phyloP scores from a whole-genome alignment of 2,888 invertebrate species.

The Drosophila colorata region DNA sequence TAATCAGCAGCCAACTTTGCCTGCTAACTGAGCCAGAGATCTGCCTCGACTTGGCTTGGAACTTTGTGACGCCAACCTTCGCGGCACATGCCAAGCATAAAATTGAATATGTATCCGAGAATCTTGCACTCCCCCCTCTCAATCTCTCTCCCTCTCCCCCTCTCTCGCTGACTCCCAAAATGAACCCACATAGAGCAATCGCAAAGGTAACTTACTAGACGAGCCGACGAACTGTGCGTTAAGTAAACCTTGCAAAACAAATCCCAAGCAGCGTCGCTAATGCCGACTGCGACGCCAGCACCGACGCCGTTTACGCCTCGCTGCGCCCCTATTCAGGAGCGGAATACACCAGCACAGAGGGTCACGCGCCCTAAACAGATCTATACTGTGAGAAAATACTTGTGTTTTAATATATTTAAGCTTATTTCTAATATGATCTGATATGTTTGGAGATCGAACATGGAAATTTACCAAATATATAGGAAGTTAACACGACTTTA shows the following conservation, averaged over 20 bases:
- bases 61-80: constrained; percentile 64
- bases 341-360: neutral
- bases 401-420: too few relatives aligned
- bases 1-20: constrained; percentile 69
- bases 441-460: too few relatives aligned
- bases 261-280: constrained; percentile 39
- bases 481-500: too few relatives aligned
- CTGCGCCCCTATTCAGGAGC: constrained; percentile 38
- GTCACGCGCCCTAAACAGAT: neutral
- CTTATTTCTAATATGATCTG: too few relatives aligned
- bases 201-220: constrained; percentile 56
- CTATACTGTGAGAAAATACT: neutral
- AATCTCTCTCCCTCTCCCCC: neutral
- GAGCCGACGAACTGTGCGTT: constrained; percentile 61
- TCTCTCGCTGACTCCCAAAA: neutral
- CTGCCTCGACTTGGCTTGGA: constrained; percentile 25
- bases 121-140: constrained; percentile 2
- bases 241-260: constrained; percentile 70
- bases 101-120: constrained; percentile 72
- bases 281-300: constrained; percentile 18
- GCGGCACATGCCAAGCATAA: constrained; percentile 80
- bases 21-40: constrained; percentile 12
- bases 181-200: constrained; percentile 35
- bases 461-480: too few relatives aligned
- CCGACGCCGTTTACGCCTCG: constrained; percentile 45